Evolutionary conservation across 1,140 invertebrate genomes (phyloP).

Genomic region (Atta texana): DNA sequence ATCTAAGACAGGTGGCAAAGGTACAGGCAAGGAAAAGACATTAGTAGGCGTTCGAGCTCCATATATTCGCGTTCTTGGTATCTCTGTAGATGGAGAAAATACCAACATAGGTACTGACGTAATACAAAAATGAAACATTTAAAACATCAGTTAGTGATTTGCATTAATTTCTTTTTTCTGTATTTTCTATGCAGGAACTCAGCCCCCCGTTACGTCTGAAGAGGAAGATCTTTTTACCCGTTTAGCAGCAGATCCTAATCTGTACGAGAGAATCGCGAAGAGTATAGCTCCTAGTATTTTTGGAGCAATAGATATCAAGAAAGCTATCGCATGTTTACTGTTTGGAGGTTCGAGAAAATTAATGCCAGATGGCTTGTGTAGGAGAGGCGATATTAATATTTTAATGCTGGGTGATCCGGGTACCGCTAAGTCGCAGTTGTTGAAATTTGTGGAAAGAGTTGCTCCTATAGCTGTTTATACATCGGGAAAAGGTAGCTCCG

Average conservation of each 20-base stretch:
- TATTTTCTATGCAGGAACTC: constrained; percentile 73
- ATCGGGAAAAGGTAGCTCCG: constrained; percentile 99
- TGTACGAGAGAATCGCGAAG: constrained; percentile 95
- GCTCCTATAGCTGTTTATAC: constrained; percentile 99
- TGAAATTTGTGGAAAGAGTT: constrained; percentile 99
- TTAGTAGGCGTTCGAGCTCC: constrained; percentile 97
- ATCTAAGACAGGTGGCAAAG: constrained; percentile 87
- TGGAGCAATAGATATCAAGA: constrained; percentile 98
- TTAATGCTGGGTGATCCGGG: constrained; percentile 98
- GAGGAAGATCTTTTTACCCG: constrained; percentile 97
- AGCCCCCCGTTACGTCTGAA: constrained; percentile 89
- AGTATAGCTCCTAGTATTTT: constrained; percentile 99
- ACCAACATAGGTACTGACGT: constrained; percentile 88
- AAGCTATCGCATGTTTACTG: constrained; percentile 97
- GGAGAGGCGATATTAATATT: constrained; percentile 99
- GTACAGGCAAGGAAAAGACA: constrained; percentile 92
- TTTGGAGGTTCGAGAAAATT: constrained; percentile 97
- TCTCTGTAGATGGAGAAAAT: constrained; percentile 92
- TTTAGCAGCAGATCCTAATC: constrained; percentile 93
- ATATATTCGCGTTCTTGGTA: constrained; percentile 97
- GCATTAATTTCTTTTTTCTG: background rate
- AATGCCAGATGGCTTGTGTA: constrained; percentile 97
- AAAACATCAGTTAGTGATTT: constrained; percentile 9
- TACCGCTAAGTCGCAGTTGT: constrained; percentile 98
- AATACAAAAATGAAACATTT: constrained; percentile 12